A percentile compares a stretch with the other conserved stretches of the same genome.
phyloP scores from a whole-genome alignment of 2,113 vertebrate genomes.

The Naja naja region DNA sequence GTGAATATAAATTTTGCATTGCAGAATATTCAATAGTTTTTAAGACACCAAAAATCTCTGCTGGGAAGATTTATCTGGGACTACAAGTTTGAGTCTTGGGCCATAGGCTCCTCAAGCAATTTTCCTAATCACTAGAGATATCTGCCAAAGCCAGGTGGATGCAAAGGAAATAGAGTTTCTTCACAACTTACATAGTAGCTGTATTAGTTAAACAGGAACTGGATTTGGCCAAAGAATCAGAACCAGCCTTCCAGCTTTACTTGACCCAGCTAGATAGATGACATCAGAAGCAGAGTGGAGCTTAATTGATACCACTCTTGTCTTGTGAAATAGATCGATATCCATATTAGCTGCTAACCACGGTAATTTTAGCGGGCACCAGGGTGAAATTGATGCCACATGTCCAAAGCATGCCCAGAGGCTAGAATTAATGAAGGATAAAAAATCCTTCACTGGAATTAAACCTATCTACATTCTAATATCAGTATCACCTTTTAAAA shows the following conservation, averaged over 20 bases:
- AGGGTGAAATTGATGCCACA: neutral
- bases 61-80: neutral
- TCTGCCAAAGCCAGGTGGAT: neutral
- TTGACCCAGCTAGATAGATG: neutral
- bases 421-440: constrained; percentile 2
- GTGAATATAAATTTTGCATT: neutral
- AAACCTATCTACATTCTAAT: neutral
- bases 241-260: neutral
- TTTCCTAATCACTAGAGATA: neutral
- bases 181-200: neutral
- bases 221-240: neutral
- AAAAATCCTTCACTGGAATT: neutral
- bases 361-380: neutral
- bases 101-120: neutral
- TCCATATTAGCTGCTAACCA: neutral
- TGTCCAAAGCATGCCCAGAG: neutral
- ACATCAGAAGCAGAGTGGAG: neutral
- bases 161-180: neutral
- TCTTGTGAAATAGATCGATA: neutral
- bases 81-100: neutral
- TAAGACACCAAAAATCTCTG: neutral
- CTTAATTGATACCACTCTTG: neutral
- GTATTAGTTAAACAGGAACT: neutral
- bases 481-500: neutral
- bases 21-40: neutral